Evolutionary conservation across 2,797 vertebrate genomes (phyloP).

Genomic region (Cynopterus sphinx): DNA sequence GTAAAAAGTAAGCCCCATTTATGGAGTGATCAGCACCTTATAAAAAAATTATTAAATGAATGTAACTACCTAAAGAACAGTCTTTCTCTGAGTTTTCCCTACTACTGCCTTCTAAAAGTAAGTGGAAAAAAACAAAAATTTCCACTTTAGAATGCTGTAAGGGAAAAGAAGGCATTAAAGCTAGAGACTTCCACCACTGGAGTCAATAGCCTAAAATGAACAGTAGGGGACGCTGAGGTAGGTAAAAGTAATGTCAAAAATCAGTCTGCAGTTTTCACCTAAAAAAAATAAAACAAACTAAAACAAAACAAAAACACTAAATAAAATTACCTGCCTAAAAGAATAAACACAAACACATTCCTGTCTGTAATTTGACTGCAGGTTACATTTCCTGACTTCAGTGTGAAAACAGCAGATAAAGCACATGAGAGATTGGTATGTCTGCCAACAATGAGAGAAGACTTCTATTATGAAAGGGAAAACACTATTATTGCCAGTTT

Average conservation of each 20-base stretch:
- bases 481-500: slow-evolving; percentile 26
- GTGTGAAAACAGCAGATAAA: slow-evolving; percentile 63
- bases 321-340: background rate
- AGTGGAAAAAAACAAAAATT: slow-evolving; percentile 23
- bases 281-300: background rate
- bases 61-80: slow-evolving; percentile 28
- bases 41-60: background rate
- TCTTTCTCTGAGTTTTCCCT: background rate
- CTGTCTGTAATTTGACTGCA: slow-evolving; percentile 47
- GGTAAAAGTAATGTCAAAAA: slow-evolving; percentile 32
- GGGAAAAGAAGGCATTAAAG: background rate
- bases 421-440: background rate
- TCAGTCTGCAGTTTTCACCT: background rate
- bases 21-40: background rate
- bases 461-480: slow-evolving; percentile 62
- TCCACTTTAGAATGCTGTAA: slow-evolving; percentile 23
- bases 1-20: slow-evolving; percentile 50
- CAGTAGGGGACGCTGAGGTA: background rate
- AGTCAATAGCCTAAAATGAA: slow-evolving; percentile 46
- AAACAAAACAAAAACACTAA: no score
- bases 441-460: slow-evolving; percentile 53
- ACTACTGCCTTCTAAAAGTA: slow-evolving; percentile 23
- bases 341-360: background rate
- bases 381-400: slow-evolving; percentile 55
- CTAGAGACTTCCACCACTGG: background rate